Evolutionary conservation across 2,113 vertebrate species (phyloP), one percentile per base, ranked within the genome.

Genomic region (Tyrannus savana): DNA sequence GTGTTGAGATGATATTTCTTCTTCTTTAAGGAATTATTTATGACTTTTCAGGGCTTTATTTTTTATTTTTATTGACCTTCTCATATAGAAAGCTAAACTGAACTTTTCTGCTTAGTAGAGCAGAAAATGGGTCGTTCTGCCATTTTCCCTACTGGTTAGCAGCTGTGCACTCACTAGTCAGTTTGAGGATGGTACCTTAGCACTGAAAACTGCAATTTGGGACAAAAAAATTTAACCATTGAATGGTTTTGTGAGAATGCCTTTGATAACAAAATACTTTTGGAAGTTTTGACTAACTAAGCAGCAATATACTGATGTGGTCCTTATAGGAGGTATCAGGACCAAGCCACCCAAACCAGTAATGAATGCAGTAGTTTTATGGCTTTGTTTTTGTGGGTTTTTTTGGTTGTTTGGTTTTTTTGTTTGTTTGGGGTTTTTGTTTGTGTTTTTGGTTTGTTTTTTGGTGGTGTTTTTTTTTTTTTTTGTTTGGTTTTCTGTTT

Each of bases 391-490:
- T 35, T 62, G 35, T 60, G 46, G 8, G 46, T 35, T 13, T 31
- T 24, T 49, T 47, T 47, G n/a, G 37, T 37, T 37, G 37, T 37
- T 37, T 37, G 10, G 10, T 47, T 47, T 47, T 46, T 19, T 14
- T 37, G 7, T 22, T 19, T 10, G 37, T 9, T 37, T 37, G 37
- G 10, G 22, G 22, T 47, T 46, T 19, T 14, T 37, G 7, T 37
- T 37, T 37, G 37, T 37, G n/a, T 5, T 42, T 12, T 24, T 42
- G 19, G 0, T 60, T 35, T 55, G 5, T 30, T 31, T 11, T 37
- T 69, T 6, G 0, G n/a, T n/a, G n/a, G n/a, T n/a, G n/a, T n/a
- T 2, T 35, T 46, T 10, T 2, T 13, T 77, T n/a, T 31, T 11
- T 31, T 19, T 21, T 11, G 37, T 37, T 37, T 37, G 37, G 37